These are phyloP conservation scores for Platysternon megacephalum DNA, from an alignment of 2,113 vertebrate genomes.

Conservation along the genomic window DNA sequence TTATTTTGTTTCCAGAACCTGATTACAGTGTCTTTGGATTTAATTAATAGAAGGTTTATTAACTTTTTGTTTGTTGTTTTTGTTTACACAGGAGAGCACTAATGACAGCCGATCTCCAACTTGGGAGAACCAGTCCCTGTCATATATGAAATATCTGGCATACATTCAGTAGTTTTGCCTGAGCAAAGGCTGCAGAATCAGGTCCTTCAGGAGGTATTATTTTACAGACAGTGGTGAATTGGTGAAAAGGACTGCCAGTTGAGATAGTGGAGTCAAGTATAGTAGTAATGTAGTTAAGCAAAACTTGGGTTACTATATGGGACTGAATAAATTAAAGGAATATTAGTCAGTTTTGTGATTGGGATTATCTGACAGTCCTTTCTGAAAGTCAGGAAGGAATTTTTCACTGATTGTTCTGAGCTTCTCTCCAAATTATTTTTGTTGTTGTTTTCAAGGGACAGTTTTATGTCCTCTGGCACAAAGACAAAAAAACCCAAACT, in stretches of 20 bases:
- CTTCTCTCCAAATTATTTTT: neutral
- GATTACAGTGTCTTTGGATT: neutral
- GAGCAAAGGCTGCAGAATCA: neutral
- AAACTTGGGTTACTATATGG: neutral
- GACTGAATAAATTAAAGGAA: neutral
- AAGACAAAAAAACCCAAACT: neutral
- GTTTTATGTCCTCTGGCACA: neutral
- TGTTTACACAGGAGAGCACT: neutral
- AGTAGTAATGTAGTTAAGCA: neutral
- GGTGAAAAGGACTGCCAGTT: neutral
- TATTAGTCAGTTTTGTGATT: neutral
- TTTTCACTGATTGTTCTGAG: fast-evolving
- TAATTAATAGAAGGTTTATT: neutral
- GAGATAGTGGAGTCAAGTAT: neutral
- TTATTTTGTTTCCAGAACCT: too few species aligned
- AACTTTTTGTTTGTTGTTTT: neutral
- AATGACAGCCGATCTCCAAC: neutral
- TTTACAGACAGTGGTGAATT: neutral
- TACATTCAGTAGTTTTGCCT: neutral
- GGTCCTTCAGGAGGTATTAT: constrained; percentile 11
- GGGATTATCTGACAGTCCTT: neutral
- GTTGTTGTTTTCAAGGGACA: neutral
- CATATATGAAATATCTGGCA: neutral
- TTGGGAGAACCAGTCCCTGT: neutral
- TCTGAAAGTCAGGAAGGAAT: neutral